Conservation (phyloP, 2,797 vertebrate genomes). For the Agapornis canus region DNA sequence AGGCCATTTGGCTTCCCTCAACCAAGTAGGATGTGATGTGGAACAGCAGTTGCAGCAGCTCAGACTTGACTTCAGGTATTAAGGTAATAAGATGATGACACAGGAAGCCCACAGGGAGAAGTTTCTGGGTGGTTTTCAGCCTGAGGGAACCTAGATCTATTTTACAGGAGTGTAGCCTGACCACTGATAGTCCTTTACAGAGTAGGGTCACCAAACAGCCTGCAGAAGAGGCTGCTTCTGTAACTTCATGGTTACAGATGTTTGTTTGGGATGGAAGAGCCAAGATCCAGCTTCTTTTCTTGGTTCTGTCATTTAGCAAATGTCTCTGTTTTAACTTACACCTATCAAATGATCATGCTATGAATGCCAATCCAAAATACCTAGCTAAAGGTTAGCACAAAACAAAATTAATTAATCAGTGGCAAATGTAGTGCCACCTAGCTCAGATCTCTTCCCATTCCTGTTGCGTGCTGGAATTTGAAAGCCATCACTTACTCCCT, state of each 20-base stretch:
- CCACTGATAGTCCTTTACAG: neutral
- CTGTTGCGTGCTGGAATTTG: rapidly evolving
- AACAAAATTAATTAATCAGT: neutral
- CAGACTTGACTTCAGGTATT: neutral
- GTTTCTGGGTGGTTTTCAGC: neutral
- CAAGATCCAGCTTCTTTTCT: neutral
- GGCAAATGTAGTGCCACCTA: neutral
- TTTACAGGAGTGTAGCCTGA: neutral
- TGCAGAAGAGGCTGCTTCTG: neutral
- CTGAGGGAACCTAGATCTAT: neutral
- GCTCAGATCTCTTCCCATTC: neutral
- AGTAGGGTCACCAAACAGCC: neutral
- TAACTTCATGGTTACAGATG: neutral
- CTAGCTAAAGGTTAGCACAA: neutral
- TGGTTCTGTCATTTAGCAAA: neutral
- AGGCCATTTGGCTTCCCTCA: neutral
- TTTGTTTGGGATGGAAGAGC: neutral
- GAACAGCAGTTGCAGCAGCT: neutral
- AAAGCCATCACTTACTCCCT: neutral
- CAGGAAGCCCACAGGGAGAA: neutral
- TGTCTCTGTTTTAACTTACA: neutral
- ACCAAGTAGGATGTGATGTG: neutral
- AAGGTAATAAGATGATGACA: neutral
- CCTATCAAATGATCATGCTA: neutral
- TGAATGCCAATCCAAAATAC: neutral